Base-by-base conservation (phyloP, 2,113 vertebrate genomes). In the Otocyon megalotis region DNA sequence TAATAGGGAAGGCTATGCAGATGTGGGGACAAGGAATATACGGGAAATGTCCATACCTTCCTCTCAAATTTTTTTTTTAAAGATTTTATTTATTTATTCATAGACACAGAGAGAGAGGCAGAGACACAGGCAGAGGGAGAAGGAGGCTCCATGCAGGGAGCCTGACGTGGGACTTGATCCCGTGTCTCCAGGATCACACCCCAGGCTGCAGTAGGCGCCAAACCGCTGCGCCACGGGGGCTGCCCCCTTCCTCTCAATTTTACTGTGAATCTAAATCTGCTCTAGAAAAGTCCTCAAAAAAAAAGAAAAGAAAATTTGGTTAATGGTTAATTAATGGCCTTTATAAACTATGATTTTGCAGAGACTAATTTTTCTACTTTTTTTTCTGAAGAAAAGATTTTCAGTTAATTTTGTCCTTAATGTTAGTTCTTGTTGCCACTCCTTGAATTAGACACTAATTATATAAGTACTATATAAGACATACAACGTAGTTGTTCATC, bases 361-460 rank as follows among this genome's bases (percentile, higher is more conserved):
- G 1, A 63, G 32, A 63, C 63, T 43, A 88, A 92, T 65, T 87
- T 48, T 84, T 48, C 67, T 80, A 14, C 1, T 35, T 11, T 13
- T 89, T 93, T 56, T 11, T 58, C 20, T 50, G 3, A 79, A 92
- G 54, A 95, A 80, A 88, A 93, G 13, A 79, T 22, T 92, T 94
- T 67, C 53, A 84, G 71, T 77, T 56, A 63, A 32, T 86, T 94
- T 80, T 54, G 5, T 74, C 22, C 80, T 60, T 85, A 85, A 80
- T 58, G 8, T 60, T 94, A 80, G 58, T 91, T 82, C 76, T 85
- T 63, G 0, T 20, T 80, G 72, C 71, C 79, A 89, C 58, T 37
- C 48, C 35, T 85, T 79, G 37, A 89, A 94, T 84, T 32, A 76
- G 43, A 43, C 43, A 7, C 43, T 43, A 43, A 43, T 43, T 43